Evolutionary conservation across 2,797 vertebrate genomes (phyloP), one percentile per base, ranked within the genome.

Genomic region (Gadopsis marmoratus): DNA sequence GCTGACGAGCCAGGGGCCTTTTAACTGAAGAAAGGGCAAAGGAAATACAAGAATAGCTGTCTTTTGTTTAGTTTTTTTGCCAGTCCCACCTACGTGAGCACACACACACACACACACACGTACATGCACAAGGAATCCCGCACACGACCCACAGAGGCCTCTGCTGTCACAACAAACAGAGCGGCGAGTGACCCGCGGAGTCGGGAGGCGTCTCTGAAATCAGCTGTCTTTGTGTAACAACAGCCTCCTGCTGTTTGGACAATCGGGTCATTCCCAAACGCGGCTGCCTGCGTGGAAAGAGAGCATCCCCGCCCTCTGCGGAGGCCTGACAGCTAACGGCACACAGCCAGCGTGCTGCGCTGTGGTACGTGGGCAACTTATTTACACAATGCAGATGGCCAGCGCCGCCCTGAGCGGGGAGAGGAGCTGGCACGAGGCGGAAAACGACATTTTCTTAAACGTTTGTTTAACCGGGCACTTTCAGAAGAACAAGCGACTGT

Each of bases 161-260:
- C 76, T 84, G 85, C 84, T 90, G 89, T 84, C 83, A 88, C 76
- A 89, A 85, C 85, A 87, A 85, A 81, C 80, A 71, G 77, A 76
- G 76, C 14, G 9, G 21, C 21, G 61, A 47, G 67, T 60, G 62
- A 85, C 87, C 79, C 3, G 21, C 0, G 17, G 70, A 69, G 81
- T 56, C 11, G 0, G 54, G 74, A 65, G 70, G 63, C 35, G 8
- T 81, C 64, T 67, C 65, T 70, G 41, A 79, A 82, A 89, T 85
- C 90, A 87, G 62, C 82, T 68, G 80, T 83, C 79, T 73, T 75
- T 3, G 61, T 74, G 79, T 76, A 68, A 79, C 85, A 85, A 87
- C 83, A 77, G 33, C 7, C 77, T 73, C 80, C 78, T 67, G 76
- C 82, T 74, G 84, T 75, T 64, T 39, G 35, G 43, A 43, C 76